These are phyloP conservation scores for Oligia strigilis DNA, from an alignment of 2,888 invertebrate species.

Conservation along the genomic window DNA sequence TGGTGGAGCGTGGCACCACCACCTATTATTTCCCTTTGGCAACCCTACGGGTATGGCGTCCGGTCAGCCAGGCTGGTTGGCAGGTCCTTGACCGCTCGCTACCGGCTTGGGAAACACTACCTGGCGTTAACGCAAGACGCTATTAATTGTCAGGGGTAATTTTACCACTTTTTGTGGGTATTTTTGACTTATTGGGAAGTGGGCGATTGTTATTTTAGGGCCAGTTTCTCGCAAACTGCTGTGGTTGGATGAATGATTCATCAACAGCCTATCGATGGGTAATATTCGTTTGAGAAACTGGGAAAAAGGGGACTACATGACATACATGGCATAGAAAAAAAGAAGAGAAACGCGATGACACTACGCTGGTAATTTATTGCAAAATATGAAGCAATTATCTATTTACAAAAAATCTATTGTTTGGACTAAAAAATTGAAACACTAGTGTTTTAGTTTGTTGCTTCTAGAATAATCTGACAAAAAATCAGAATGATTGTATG, in stretches of 20 bases:
- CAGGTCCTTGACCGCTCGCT: conserved; percentile 81
- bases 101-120: conserved; percentile 63
- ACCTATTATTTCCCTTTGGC: conserved; percentile 75
- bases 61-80: conserved; percentile 82
- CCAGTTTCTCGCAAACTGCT: neutral
- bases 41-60: conserved; percentile 79
- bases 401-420: too few relatives aligned
- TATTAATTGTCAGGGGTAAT: conserved; percentile 32
- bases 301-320: too few relatives aligned
- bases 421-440: too few relatives aligned
- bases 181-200: neutral
- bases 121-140: conserved; percentile 41
- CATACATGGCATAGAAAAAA: too few relatives aligned
- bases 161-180: conserved; percentile 28
- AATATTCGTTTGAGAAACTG: neutral
- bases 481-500: too few relatives aligned
- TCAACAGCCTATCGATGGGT: neutral
- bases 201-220: neutral
- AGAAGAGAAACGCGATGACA: too few relatives aligned
- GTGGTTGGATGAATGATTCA: neutral
- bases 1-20: conserved; percentile 68
- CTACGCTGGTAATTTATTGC: too few relatives aligned
- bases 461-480: too few relatives aligned
- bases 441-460: too few relatives aligned
- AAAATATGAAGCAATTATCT: too few relatives aligned